Conservation (phyloP, 2,113 vertebrate genomes). For the Neopipo cinnamomea region DNA sequence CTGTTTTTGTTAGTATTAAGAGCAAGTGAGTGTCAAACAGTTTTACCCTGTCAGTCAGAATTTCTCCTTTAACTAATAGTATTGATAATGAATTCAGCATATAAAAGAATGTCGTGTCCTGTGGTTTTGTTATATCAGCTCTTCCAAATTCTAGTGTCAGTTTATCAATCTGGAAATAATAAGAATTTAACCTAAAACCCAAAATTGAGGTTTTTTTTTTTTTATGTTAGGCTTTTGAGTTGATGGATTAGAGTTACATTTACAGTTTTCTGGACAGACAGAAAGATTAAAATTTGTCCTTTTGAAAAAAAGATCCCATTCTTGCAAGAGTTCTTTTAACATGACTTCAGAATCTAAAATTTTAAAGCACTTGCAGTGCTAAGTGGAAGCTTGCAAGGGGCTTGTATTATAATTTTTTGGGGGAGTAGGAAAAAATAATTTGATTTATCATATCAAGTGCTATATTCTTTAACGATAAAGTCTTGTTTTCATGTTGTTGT, state of each 20-base stretch:
- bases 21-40: not conserved
- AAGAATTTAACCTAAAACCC: not conserved
- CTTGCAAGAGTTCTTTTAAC: not conserved
- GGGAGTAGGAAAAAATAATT: not conserved
- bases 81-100: not conserved
- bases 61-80: not conserved
- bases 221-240: not conserved
- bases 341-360: not conserved
- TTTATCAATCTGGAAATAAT: not conserved
- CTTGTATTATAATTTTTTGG: not conserved
- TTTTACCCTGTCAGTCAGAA: not conserved
- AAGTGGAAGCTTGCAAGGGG: not conserved
- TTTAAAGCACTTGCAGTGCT: not conserved
- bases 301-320: not conserved
- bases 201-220: fast-evolving
- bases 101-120: not conserved
- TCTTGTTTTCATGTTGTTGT: not conserved
- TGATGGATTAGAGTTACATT: not conserved
- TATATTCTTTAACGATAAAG: not conserved
- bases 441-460: not conserved
- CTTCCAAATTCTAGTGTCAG: not conserved
- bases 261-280: not conserved
- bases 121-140: not conserved
- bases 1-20: not conserved
- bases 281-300: not conserved